Conservation (phyloP, 2,113 vertebrate species). For the Bubo blakistoni region DNA sequence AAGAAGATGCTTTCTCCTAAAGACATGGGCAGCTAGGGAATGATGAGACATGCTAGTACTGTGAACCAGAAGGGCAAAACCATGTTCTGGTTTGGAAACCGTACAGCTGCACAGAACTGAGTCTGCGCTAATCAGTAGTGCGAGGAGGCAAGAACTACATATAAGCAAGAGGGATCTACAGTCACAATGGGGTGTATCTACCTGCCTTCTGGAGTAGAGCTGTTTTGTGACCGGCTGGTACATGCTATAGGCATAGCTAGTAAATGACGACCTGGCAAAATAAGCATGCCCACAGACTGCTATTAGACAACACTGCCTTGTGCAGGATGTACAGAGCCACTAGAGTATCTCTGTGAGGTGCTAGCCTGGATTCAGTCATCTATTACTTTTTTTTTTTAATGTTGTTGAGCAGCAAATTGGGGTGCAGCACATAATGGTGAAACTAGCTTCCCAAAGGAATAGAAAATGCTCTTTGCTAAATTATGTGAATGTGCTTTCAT, state of each 20-base stretch:
- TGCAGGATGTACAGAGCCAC: neutral
- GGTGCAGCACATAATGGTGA: neutral
- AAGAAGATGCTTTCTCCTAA: neutral
- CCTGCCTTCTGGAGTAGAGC: neutral
- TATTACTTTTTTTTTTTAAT: neutral
- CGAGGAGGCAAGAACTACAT: neutral
- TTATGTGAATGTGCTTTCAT: conserved; percentile 18
- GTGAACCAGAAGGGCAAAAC: neutral
- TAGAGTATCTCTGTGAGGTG: neutral
- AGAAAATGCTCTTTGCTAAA: neutral
- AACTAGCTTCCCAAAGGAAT: neutral
- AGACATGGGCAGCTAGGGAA: neutral
- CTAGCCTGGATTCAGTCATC: neutral
- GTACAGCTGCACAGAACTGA: neutral
- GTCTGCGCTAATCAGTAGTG: neutral
- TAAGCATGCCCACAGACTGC: neutral
- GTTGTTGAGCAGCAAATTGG: neutral
- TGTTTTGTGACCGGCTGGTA: neutral
- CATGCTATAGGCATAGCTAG: neutral
- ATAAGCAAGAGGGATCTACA: neutral
- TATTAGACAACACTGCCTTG: neutral
- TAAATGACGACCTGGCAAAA: neutral
- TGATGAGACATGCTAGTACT: neutral
- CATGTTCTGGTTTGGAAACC: neutral
- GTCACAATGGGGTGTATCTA: neutral